Evolutionary conservation across 1,140 invertebrate species (phyloP).

Genomic region (Cydia splendana): DNA sequence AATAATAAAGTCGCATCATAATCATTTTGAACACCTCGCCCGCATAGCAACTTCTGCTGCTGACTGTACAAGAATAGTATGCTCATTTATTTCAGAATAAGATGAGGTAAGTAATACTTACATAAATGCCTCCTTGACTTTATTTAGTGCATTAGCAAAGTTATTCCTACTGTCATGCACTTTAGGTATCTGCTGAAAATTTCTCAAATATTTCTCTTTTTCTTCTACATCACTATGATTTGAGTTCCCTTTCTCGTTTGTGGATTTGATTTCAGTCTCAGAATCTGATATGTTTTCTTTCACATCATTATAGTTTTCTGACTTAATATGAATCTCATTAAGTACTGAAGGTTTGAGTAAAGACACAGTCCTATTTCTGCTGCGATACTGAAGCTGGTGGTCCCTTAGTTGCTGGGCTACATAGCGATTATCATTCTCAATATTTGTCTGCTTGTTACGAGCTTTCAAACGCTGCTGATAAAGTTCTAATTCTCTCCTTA

Average conservation of each 20-base stretch:
- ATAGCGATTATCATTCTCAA: conserved; percentile 74
- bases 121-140: conserved; percentile 74
- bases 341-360: conserved; percentile 75
- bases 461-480: conserved; percentile 74
- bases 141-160: conserved; percentile 75
- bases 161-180: conserved; percentile 69
- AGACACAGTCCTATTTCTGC: conserved; percentile 66
- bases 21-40: no score
- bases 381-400: conserved; percentile 69
- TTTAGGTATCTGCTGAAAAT: conserved; percentile 57
- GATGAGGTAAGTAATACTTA: conserved; percentile 52
- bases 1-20: no score
- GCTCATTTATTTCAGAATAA: background rate
- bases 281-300: conserved; percentile 61
- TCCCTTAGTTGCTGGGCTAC: conserved; percentile 76
- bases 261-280: conserved; percentile 62
- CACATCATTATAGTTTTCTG: conserved; percentile 60
- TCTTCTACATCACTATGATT: conserved; percentile 59
- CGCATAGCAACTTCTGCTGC: no score
- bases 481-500: conserved; percentile 70
- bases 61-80: background rate
- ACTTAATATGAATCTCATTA: conserved; percentile 74
- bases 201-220: conserved; percentile 59
- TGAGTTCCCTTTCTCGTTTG: conserved; percentile 63
- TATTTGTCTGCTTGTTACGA: conserved; percentile 70